Percentiles rank a stretch among this genome's conserved stretches.
Conservation (phyloP, 2,888 invertebrate genomes). For the Shargacucullia verbasci region DNA sequence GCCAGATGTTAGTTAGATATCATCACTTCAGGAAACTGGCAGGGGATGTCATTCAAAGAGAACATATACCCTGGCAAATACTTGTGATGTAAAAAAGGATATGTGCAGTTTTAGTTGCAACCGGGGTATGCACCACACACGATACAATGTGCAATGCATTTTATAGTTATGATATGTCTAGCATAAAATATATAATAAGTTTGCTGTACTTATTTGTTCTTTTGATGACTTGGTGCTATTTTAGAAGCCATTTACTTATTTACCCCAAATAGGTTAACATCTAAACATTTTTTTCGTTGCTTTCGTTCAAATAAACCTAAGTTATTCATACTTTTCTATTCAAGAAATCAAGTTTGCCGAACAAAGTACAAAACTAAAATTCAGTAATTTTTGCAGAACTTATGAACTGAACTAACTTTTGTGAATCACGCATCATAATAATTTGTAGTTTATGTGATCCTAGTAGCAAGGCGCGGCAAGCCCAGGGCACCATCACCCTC, state of each 20-base stretch:
- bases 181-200: neutral
- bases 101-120: no score
- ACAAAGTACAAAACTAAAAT: neutral
- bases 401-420: slow-evolving; percentile 1
- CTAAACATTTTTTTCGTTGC: no score
- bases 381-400: neutral
- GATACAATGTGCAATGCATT: no score
- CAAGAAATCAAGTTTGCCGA: slow-evolving; percentile 16
- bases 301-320: slow-evolving; percentile 9
- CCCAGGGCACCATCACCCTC: slow-evolving; percentile 65
- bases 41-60: no score
- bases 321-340: slow-evolving; percentile 23
- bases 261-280: slow-evolving; percentile 7
- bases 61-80: no score
- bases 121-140: no score
- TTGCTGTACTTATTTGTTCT: neutral
- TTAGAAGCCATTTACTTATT: slow-evolving; percentile 2
- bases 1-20: no score
- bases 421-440: slow-evolving; percentile 3
- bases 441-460: slow-evolving; percentile 51
- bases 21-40: no score
- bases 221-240: neutral
- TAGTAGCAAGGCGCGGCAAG: slow-evolving; percentile 57
- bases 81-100: no score
- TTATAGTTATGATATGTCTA: neutral